Base-by-base conservation (phyloP, 37 sponge, comb jelly and placozoan genomes). In the Bolinopsis microptera region DNA sequence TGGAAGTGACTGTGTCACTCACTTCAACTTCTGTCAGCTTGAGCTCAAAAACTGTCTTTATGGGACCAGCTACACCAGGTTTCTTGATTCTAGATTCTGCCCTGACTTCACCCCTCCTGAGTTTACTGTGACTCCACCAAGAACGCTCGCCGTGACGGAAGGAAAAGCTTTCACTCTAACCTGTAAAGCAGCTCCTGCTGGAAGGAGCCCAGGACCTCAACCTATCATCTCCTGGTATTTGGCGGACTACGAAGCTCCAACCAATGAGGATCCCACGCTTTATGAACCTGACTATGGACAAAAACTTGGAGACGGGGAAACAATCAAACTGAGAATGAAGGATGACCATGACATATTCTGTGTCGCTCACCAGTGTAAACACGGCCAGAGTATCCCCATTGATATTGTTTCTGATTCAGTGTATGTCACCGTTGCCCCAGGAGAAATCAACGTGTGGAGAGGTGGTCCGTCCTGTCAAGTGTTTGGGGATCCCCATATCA, bases 321-420 rank as follows among this genome's bases (percentile, higher is more conserved):
- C 35, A 30, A 86, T 86, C 32, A 40, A 41, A 27, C 61, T 86
- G 48, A 38, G 90, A 40, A 24, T n/a, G 22, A 34, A 38, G 26
- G 90, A 86, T 2, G 61, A 86, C 61, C 28, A 34, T 34, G 35
- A 27, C 0, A 22, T 86, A 8, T 39, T 33, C 61, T 86, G 90
- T 40, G 90, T 86, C 0, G 90, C 90, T 0, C 90, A 86, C 30
- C 90, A 86, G 90, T 86, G 90, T 39, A 86, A 86, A 86, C 41
- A 86, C 61, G 90, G 90, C 1, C 41, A 86, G 90, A 41, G 16
- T n/a, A 27, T 41, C 30, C 90, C 90, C 61, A 86, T 86, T 16
- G 90, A 86, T 23, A 34, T 86, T 8, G 90, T 86, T 1, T 86
- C 90, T 2, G 24, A 86, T 34, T 3, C 13, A 27, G 61, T 86